Conservation (phyloP, 92 coral and sea anemone genomes). For the Zoanthus gigantus region DNA sequence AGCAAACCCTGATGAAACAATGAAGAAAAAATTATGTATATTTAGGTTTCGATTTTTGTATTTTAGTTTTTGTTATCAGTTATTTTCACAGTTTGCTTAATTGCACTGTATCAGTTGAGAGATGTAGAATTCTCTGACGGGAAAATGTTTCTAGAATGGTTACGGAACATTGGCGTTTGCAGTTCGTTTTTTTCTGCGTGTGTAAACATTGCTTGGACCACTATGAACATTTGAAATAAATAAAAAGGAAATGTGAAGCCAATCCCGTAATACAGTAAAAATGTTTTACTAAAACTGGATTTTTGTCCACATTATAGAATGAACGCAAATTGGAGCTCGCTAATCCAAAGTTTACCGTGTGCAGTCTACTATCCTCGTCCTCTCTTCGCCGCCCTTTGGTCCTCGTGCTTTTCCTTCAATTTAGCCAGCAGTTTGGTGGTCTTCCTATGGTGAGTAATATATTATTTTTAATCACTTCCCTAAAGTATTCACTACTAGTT, state of each 20-base stretch:
- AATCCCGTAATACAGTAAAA: background rate
- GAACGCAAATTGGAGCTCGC: conserved; percentile 37
- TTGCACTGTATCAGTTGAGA: no score
- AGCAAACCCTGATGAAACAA: no score
- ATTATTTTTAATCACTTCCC: background rate
- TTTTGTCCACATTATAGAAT: background rate
- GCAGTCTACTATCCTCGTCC: conserved; percentile 14
- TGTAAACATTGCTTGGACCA: no score
- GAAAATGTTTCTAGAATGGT: no score
- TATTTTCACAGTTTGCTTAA: no score
- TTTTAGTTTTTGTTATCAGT: no score
- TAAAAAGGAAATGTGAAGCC: background rate
- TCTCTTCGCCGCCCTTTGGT: conserved; percentile 41
- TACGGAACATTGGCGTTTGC: no score
- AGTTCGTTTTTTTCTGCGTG: no score
- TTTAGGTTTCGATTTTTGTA: no score
- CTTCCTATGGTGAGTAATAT: conserved; percentile 22
- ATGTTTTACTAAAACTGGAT: background rate
- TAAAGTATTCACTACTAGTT: background rate
- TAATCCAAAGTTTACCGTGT: conserved; percentile 16
- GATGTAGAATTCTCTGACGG: no score
- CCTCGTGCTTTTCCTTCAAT: conserved; percentile 18
- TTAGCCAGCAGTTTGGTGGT: conserved; percentile 40
- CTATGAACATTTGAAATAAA: background rate
- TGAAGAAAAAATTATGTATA: no score